Base-by-base conservation (phyloP, 2,113 vertebrate species). In the Pomatorhinus ruficollis region DNA sequence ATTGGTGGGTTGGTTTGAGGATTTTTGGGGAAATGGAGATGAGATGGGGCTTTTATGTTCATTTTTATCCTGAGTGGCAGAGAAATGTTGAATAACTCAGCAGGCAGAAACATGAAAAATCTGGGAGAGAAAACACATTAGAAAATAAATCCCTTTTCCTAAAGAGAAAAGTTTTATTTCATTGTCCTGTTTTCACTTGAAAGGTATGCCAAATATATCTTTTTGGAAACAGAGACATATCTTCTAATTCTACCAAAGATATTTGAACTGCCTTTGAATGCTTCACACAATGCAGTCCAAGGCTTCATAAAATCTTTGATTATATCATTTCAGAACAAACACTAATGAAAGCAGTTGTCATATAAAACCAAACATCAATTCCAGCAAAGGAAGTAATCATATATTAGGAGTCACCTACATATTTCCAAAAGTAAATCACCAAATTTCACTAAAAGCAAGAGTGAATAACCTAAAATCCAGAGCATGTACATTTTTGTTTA, bases 1-100 rank as follows among this genome's bases (percentile, higher is more conserved):
- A 5, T 53, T 45, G 27, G 11, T 27, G 2, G 13, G 4, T 23
- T 18, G 2, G 1, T 47, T 54, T 12, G 18, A 13, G 12, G 3
- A 6, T 40, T 54, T 79, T 30, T 56, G 6, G 13, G 27, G 17
- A 40, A 64, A 42, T 56, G 10, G 40, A 5, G 6, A 15, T 45
- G 15, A 3, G 5, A 5, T 37, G 2, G 5, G 5, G 6, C 1
- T 40, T 49, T 50, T 35, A 22, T 23, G 17, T 47, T 60, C 10
- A 28, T 89, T 95, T 94, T 78, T 75, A 56, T 84, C 24, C 22
- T 39, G 22, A 87, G 15, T 37, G 6, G 4, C 35, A 24, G 15
- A 80, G 74, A 88, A 84, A 76, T 14, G 4, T 22, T 35, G 24
- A 49, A 31, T 54, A 91, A 74, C 11, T 63, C 20, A 47, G 14